Base-by-base conservation (phyloP, 2,888 invertebrate species). In the Drosophila antonietae region DNA sequence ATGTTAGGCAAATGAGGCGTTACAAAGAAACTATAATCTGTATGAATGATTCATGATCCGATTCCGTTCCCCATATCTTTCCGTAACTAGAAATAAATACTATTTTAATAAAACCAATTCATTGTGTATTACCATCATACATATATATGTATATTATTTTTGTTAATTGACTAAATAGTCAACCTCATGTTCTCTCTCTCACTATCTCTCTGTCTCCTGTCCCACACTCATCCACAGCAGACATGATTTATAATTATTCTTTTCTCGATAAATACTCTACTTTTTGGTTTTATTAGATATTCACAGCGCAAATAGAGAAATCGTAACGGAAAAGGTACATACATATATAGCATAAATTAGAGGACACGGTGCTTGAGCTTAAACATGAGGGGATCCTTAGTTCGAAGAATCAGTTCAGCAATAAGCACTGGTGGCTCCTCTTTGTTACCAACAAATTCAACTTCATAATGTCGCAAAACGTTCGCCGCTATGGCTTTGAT, bases 311-410 rank as follows among this genome's bases (percentile, higher is more conserved):
- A 14, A 12, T 31, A 18, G 9, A 9, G n/a, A 28, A 15, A 55
- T 31, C 3, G 7, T 41, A 56, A 56, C 55, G 55, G 55, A 39
- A 41, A 55, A 55, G 12, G 6, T 31, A n/a, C 14, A 6, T 6
- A 37, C 0, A 28, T 28, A 9, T 47, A 1, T 31, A 28, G 5
- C 5, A n/a, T 33, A 12, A 14, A 44, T 81, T 68, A 90, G 60
- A 89, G 87, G 5, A 80, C 72, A 37, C 92, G 88, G 44, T 90
- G 80, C 68, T 88, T 90, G 0, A 93, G 61, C 59, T 79, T 89
- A 52, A 93, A 92, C 88, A 90, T 86, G 2, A 93, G 67, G 1
- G 91, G 91, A 81, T 93, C 92, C 57, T 84, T 91, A n/a, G 92
- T 89, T 60, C 91, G 90, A 51, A 93, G 70, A 12, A 93, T 91